Evolutionary conservation across 2,113 vertebrate genomes (phyloP).

Genomic region (Myxocyprinus asiaticus): DNA sequence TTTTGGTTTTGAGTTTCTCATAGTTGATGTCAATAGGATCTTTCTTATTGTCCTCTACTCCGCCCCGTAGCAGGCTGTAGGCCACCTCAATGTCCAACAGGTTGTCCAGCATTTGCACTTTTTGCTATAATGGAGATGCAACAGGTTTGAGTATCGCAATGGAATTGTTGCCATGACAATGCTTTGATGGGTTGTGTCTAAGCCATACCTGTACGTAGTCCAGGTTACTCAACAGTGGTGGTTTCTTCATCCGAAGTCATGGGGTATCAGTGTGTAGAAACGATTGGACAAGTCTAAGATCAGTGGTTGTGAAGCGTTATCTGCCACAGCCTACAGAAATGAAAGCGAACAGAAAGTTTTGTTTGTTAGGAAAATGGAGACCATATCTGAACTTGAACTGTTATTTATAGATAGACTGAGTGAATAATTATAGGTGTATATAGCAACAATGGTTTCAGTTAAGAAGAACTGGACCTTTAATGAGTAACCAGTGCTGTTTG

Average conservation of each 20-base stretch:
- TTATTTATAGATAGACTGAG: too few species aligned
- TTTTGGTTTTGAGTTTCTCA: slow-evolving; percentile 93
- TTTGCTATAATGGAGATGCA: slow-evolving; percentile 69
- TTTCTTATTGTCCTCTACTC: slow-evolving; percentile 88
- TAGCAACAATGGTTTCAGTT: neutral
- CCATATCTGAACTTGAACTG: too few species aligned
- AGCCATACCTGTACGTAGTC: slow-evolving; percentile 89
- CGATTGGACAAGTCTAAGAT: slow-evolving; percentile 96
- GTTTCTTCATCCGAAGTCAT: slow-evolving; percentile 99
- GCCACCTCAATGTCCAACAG: slow-evolving; percentile 97
- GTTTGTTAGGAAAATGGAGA: neutral
- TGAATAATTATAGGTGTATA: too few species aligned
- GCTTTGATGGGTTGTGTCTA: neutral
- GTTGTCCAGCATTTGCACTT: slow-evolving; percentile 98
- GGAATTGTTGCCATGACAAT: neutral
- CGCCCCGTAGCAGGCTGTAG: slow-evolving; percentile 93
- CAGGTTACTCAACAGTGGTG: slow-evolving; percentile 86
- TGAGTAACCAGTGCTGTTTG: too few species aligned
- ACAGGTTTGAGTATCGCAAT: too few species aligned
- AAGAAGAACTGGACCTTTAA: neutral
- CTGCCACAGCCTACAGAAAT: slow-evolving; percentile 84
- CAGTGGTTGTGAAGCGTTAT: slow-evolving; percentile 79
- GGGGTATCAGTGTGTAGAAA: slow-evolving; percentile 97
- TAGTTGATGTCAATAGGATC: slow-evolving; percentile 98
- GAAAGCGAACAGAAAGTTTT: neutral